Evolutionary conservation across 2,888 invertebrate genomes (phyloP), one percentile per base, ranked within the genome.

Genomic region (Exocentrus adspersus): DNA sequence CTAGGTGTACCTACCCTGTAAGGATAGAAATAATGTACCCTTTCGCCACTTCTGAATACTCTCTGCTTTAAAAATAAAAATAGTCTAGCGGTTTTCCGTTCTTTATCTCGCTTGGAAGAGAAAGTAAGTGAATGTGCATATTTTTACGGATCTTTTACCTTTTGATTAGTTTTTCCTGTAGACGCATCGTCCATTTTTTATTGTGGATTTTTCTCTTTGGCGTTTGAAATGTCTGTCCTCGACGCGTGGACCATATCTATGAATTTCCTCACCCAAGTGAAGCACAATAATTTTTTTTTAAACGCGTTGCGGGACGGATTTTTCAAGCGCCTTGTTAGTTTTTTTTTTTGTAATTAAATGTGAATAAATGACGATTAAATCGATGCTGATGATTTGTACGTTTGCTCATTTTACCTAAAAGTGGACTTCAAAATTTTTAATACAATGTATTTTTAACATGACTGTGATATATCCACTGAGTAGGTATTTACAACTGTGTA

Each of bases 11-110:
- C 37, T 41, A 61, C 63, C 48, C 46, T 64, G 56, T 68, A 64
- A 9, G 24, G 24, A 4, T 58, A 61, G 50, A 58, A 46, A 56
- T 56, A 64, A 61, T n/a, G 48, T 28, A 54, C 57, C 65, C 48
- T 50, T 51, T 53, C 59, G 61, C 58, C 63, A 48, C 48, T 61
- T 64, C 60, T 62, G 62, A 68, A 69, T 70, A 70, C 68, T 68
- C 70, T 70, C 70, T 52, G 68, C 68, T 68, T 70, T 61, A 61
- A 63, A n/a, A n/a, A n/a, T n/a, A n/a, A n/a, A n/a, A 59, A 60
- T 61, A 57, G 56, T 32, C 14, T 46, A 30, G 42, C 30, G 51
- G 51, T 51, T 51, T 45, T 45, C 14, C 24, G 21, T 43, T 64
- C 53, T 53, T 52, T 51, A n/a, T 54, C 41, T 57, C 54, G 53